Base-by-base conservation (phyloP, 2,888 invertebrate species). In the Dilophus febrilis region DNA sequence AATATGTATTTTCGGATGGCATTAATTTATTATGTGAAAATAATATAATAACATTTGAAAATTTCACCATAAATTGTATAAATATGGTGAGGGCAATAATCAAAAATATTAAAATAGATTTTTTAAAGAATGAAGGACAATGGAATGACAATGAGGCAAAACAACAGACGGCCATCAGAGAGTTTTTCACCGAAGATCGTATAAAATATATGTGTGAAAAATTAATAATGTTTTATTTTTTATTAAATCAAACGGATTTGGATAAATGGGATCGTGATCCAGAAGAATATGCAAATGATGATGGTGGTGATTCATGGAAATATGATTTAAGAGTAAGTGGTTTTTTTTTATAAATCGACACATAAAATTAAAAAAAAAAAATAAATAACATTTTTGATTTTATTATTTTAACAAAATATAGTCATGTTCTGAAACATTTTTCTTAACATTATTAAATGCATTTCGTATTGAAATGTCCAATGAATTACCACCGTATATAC, bases 261-360 rank as follows among this genome's bases (percentile, higher is more conserved):
- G 78, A 81, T 37, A 65, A 77, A 41, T 94, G 92, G 94, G 83
- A 86, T 53, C 72, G 77, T 1, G 87, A 91, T 60, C 90, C 92
- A 0, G 94, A 94, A 64, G 78, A 77, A 48, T 92, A 86, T 59
- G 83, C 85, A 53, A 77, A 78, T 32, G 87, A 87, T 52, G 88
- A 90, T 58, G 75, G 78, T 11, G 88, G 88, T 1, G 91, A 92
- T 57, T 80, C 83, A n/a, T 91, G 88, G 85, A 91, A 88, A 56
- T 94, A 88, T 56, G 86, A 81, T 52, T 66, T 91, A 45, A 72
- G 85, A 70, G 85, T 85, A 61, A 65, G 69, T 64, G 37, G 8
- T 35, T 22, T 14, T 37, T 34, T 19, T 11, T 27, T 18, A 22
- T 26, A 17, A 14, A n/a, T n/a, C n/a, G 10, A 28, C 4, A 34